A percentile compares a stretch with the other conserved stretches of the same genome.
These are phyloP conservation scores for Drosophila simulans DNA, from an alignment of 1,140 invertebrate genomes.

Conservation along the genomic window DNA sequence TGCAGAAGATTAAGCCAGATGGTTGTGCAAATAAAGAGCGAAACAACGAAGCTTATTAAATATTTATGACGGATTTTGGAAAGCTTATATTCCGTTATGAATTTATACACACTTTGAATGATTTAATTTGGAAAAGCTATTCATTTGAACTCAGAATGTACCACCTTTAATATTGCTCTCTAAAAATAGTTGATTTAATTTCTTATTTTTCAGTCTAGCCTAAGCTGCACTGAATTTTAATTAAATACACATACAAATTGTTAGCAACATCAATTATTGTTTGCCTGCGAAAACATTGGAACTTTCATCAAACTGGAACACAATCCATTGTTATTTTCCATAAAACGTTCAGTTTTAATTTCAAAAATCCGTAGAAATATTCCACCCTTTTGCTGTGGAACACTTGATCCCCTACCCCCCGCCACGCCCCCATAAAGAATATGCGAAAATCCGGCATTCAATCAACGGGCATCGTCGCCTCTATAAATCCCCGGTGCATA, in stretches of 20 bases:
- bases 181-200: not conserved
- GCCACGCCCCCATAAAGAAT: slow-evolving; percentile 3
- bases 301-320: not conserved
- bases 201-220: not conserved
- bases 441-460: slow-evolving; percentile 47
- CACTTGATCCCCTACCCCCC: slow-evolving; percentile 13
- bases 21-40: not conserved
- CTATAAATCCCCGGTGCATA: slow-evolving; percentile 43
- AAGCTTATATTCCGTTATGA: slow-evolving; percentile 1
- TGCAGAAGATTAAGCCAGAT: not conserved
- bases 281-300: not conserved
- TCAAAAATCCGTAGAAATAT: slow-evolving; percentile 18
- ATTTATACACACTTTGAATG: not conserved
- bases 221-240: not conserved
- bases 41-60: slow-evolving; percentile 6
- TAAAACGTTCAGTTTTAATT: slow-evolving; percentile 25
- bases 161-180: not conserved
- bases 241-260: not conserved
- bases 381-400: not conserved
- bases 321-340: slow-evolving; percentile 2
- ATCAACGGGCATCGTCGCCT: slow-evolving; percentile 34
- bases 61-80: slow-evolving; percentile 1
- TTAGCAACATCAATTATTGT: slow-evolving; percentile 2
- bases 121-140: not conserved
- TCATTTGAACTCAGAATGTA: not conserved